Evolutionary conservation across 2,797 vertebrate genomes (phyloP), one percentile per base, ranked within the genome.

Genomic region (Lophotriccus pileatus): DNA sequence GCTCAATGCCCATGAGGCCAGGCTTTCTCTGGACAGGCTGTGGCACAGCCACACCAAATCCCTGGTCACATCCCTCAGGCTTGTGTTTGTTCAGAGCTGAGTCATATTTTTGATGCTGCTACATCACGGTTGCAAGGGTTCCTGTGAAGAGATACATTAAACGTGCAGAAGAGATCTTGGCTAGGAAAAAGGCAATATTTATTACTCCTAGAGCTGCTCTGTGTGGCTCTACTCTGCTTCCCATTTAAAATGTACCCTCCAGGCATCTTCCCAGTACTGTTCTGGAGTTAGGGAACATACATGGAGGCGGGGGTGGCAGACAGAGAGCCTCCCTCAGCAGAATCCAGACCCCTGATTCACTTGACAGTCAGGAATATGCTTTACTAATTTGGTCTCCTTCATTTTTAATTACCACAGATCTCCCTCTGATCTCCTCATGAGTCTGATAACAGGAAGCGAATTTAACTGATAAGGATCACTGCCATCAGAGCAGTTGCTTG

Each of bases 401-500:
- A 56, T 73, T 91, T 95, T 93, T 96, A 89, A 85, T 95, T 92
- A 80, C 80, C 82, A 87, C 69, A 22, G 80, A 60, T 95, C 68
- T 92, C 91, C 12, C 49, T 87, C 39, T 88, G 63, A 81, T 93
- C 81, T 84, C 37, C 25, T 89, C 74, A 24, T 67, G 79, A 81
- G 69, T 94, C 91, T 96, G 77, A 73, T 64, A 75, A 56, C 30
- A 41, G 46, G 75, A 50, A 58, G 76, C 73, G 58, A 95, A 84
- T 58, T 94, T 58, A 79, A 63, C 53, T 91, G 83, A 70, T 93
- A 89, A 87, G 27, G 69, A 49, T 78, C 43, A n/a, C 46, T 83
- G 68, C 92, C 82, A 74, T 84, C 27, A 78, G 64, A 63, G 76
- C 43, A 68, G 20, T 72, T 84, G 30, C 69, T 49, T 76, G 58